Percentiles rank a stretch among this genome's conserved stretches.
phyloP scores from a whole-genome alignment of 2,113 vertebrate species.

The Pygoscelis adeliae region DNA sequence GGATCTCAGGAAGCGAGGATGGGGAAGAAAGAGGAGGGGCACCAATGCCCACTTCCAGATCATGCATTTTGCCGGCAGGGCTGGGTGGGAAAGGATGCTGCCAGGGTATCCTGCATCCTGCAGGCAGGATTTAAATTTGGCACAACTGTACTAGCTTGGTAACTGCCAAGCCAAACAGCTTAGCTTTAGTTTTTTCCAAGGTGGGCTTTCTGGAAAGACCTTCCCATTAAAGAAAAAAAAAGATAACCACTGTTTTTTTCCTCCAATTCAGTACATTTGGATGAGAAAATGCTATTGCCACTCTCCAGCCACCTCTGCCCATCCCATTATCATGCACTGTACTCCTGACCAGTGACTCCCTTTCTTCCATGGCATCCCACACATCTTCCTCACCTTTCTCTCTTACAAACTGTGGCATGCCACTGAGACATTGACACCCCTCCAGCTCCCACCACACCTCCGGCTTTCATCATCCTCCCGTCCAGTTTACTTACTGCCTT shows the following conservation, averaged over 20 bases:
- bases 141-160: neutral
- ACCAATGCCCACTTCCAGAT: neutral
- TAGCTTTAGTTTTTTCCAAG: neutral
- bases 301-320: neutral
- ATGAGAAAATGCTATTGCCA: neutral
- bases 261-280: neutral
- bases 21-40: neutral
- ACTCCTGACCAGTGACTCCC: neutral
- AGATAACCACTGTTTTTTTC: rapidly evolving
- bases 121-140: neutral
- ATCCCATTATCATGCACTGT: neutral
- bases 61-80: neutral
- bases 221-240: neutral
- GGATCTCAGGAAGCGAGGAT: neutral
- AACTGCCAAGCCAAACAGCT: neutral
- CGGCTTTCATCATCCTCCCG: neutral
- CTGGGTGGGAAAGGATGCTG: neutral
- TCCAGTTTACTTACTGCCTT: neutral
- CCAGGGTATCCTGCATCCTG: neutral
- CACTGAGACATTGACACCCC: neutral
- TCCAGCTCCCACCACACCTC: neutral
- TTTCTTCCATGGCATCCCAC: neutral
- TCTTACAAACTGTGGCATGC: neutral
- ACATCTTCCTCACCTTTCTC: neutral
- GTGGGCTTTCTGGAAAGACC: neutral